phyloP scores from a whole-genome alignment of 2,888 invertebrate species.

The Pteria penguin region DNA sequence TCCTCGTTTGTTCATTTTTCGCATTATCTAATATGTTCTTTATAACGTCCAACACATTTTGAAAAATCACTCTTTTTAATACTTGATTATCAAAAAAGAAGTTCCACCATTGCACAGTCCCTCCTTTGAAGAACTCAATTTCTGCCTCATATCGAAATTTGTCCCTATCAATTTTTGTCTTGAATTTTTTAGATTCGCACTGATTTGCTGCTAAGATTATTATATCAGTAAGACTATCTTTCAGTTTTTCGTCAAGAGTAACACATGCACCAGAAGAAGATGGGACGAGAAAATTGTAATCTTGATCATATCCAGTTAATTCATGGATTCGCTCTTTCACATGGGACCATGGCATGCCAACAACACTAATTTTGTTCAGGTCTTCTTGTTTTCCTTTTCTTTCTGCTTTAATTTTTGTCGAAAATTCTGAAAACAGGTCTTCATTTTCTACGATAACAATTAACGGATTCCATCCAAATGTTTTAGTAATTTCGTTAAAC shows the following conservation, averaged over 20 bases:
- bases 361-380: not conserved
- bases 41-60: not conserved
- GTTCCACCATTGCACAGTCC: conserved; percentile 39
- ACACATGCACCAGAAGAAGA: conserved; percentile 17
- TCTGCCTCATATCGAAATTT: conserved; percentile 14
- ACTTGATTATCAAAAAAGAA: conserved; percentile 30
- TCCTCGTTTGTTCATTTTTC: not conserved
- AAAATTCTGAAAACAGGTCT: not conserved
- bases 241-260: conserved; percentile 2
- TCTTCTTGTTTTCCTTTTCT: not conserved
- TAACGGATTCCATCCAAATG: conserved; percentile 28
- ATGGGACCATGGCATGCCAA: conserved; percentile 22
- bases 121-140: conserved; percentile 32
- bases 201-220: conserved; percentile 12
- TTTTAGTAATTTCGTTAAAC: conserved; percentile 22
- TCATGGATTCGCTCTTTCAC: not conserved
- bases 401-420: not conserved
- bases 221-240: conserved; percentile 16
- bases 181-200: conserved; percentile 11
- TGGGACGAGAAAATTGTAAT: not conserved
- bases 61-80: conserved; percentile 8
- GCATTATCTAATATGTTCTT: not conserved
- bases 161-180: not conserved
- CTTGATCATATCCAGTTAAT: conserved; percentile 9
- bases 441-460: conserved; percentile 26